Evolutionary conservation across 2,888 invertebrate species (phyloP).

Genomic region (Stenolophus ochropezus): DNA sequence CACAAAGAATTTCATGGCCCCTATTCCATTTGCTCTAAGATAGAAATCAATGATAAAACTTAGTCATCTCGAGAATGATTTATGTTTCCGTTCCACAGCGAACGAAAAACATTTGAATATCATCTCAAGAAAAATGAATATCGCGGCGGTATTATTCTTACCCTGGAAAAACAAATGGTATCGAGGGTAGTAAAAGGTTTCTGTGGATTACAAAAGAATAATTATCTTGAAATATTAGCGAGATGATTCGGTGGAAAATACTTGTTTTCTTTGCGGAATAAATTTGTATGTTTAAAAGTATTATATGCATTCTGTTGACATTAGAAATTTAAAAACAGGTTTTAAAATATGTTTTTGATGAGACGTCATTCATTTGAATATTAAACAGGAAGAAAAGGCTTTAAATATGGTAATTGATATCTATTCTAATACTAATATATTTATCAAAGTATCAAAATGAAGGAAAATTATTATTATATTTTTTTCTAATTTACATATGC

Average conservation of each 20-base stretch:
- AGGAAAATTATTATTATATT: no score
- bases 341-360: conserved; percentile 1
- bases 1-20: conserved; percentile 36
- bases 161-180: conserved; percentile 47
- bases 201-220: conserved; percentile 49
- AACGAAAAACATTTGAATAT: conserved; percentile 55
- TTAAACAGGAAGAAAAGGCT: not conserved
- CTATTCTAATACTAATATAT: not conserved
- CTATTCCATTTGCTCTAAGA: conserved; percentile 40
- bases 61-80: conserved; percentile 53
- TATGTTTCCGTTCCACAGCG: conserved; percentile 41
- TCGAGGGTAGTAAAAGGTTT: conserved; percentile 23
- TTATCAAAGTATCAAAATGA: no score
- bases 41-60: conserved; percentile 54
- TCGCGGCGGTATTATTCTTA: conserved; percentile 38
- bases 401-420: not conserved
- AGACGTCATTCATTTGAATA: not conserved
- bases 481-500: no score
- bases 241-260: conserved; percentile 38
- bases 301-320: not conserved
- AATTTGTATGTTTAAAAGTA: conserved; percentile 15
- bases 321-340: not conserved
- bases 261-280: conserved; percentile 38
- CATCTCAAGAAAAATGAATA: conserved; percentile 52
- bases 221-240: conserved; percentile 48